Percentiles rank a stretch among this genome's conserved stretches.
Conservation (phyloP, 2,888 invertebrate species). For the Dicyrtomina minuta region DNA sequence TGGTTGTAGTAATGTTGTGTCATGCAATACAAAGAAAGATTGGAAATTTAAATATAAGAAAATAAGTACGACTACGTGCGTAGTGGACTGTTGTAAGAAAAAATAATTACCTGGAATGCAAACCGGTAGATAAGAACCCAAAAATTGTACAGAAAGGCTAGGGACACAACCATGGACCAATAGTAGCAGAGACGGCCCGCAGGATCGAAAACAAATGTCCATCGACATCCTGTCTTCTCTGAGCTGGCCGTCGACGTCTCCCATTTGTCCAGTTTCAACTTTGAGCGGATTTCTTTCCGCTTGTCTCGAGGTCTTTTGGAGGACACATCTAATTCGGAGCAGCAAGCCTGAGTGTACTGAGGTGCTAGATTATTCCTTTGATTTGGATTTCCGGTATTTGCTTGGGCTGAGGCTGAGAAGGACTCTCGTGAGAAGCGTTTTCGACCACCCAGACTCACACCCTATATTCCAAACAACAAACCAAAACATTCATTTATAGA, state of each 20-base stretch:
- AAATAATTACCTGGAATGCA: constrained; percentile 97
- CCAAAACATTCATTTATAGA: neutral
- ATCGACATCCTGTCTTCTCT: constrained; percentile 65
- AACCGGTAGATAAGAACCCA: constrained; percentile 99
- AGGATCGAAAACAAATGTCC: constrained; percentile 98
- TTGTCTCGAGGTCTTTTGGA: constrained; percentile 65
- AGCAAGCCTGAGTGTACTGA: constrained; percentile 50
- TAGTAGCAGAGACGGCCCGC: constrained; percentile 94
- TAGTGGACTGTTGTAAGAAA: no score
- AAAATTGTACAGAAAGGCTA: constrained; percentile 94
- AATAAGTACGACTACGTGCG: no score
- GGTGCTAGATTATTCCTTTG: constrained; percentile 48
- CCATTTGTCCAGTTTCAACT: constrained; percentile 56
- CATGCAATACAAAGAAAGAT: no score
- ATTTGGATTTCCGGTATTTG: constrained; percentile 47
- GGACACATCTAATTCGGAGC: constrained; percentile 76
- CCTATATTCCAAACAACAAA: constrained; percentile 41
- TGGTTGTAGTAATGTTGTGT: no score
- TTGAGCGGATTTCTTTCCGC: constrained; percentile 55
- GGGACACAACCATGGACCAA: constrained; percentile 95
- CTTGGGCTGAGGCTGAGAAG: constrained; percentile 63
- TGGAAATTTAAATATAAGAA: no score
- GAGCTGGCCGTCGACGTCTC: constrained; percentile 56
- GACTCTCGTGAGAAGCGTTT: constrained; percentile 69
- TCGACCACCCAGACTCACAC: constrained; percentile 53